A percentile compares a stretch with the other conserved stretches of the same genome.
Conservation (phyloP, 2,888 invertebrate species). For the Rhingia rostrata region DNA sequence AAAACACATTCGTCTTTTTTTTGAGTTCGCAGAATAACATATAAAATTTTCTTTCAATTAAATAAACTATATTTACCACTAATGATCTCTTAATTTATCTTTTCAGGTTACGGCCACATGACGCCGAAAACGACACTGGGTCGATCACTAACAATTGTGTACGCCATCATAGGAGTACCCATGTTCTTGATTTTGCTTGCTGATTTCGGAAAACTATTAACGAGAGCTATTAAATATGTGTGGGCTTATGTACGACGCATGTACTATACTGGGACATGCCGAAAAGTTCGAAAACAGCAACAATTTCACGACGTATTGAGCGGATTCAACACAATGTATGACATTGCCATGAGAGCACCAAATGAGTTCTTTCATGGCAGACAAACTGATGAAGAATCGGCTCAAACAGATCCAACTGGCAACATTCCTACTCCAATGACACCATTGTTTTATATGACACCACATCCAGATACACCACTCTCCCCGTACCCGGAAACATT, state of each 20-base stretch:
- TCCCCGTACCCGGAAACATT: conserved; percentile 80
- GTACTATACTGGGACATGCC: conserved; percentile 93
- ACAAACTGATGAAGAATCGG: conserved; percentile 74
- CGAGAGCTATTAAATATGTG: conserved; percentile 93
- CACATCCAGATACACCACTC: conserved; percentile 85
- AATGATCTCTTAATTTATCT: background rate
- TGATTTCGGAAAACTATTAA: conserved; percentile 97
- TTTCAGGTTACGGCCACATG: conserved; percentile 97
- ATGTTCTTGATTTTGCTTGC: conserved; percentile 96
- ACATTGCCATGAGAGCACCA: conserved; percentile 89
- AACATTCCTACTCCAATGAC: conserved; percentile 77
- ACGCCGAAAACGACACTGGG: conserved; percentile 94
- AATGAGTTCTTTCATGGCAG: conserved; percentile 85
- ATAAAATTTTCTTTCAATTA: too few species aligned
- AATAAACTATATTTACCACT: too few species aligned
- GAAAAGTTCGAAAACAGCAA: conserved; percentile 88
- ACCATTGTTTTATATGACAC: conserved; percentile 77
- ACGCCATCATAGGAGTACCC: conserved; percentile 97
- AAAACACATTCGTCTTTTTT: too few species aligned
- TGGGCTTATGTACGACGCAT: conserved; percentile 93
- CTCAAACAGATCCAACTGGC: conserved; percentile 59
- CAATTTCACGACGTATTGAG: conserved; percentile 93
- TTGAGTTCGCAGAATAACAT: too few species aligned
- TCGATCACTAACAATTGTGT: conserved; percentile 93
- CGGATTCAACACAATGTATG: conserved; percentile 91